These are phyloP conservation scores for Drosophila ananassae DNA, from an alignment of 1,140 invertebrate genomes.

Conservation along the genomic window DNA sequence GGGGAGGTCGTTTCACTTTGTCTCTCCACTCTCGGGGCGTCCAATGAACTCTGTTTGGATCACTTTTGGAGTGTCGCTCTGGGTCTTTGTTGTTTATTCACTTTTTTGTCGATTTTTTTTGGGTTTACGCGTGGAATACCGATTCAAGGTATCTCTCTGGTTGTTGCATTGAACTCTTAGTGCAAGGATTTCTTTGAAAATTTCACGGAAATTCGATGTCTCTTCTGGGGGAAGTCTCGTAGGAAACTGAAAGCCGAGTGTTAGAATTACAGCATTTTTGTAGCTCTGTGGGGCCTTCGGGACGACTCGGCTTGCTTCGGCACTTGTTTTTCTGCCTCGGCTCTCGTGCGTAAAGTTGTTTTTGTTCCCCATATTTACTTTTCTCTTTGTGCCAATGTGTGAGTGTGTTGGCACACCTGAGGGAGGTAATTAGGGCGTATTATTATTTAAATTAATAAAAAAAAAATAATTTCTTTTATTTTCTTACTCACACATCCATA, in stretches of 20 bases:
- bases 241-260: slow-evolving; percentile 71
- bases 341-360: slow-evolving; percentile 47
- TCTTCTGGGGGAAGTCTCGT: slow-evolving; percentile 50
- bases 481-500: too few relatives aligned
- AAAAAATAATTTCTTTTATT: too few relatives aligned
- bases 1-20: slow-evolving; percentile 77
- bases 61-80: slow-evolving; percentile 39
- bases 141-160: slow-evolving; percentile 49
- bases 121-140: slow-evolving; percentile 32
- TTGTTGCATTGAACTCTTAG: slow-evolving; percentile 51
- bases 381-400: slow-evolving; percentile 18
- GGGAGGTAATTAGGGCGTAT: background rate
- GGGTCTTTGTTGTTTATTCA: slow-evolving; percentile 47
- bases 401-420: slow-evolving; percentile 4
- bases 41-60: slow-evolving; percentile 68
- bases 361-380: slow-evolving; percentile 24
- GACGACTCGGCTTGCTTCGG: slow-evolving; percentile 30
- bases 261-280: slow-evolving; percentile 71
- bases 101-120: slow-evolving; percentile 17
- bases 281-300: slow-evolving; percentile 31
- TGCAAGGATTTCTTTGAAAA: slow-evolving; percentile 39
- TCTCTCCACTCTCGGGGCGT: slow-evolving; percentile 58
- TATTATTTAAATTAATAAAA: too few relatives aligned
- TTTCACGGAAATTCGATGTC: slow-evolving; percentile 40
- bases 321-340: slow-evolving; percentile 51